phyloP scores from a whole-genome alignment of 2,888 invertebrate species.

The Linyphia triangularis region DNA sequence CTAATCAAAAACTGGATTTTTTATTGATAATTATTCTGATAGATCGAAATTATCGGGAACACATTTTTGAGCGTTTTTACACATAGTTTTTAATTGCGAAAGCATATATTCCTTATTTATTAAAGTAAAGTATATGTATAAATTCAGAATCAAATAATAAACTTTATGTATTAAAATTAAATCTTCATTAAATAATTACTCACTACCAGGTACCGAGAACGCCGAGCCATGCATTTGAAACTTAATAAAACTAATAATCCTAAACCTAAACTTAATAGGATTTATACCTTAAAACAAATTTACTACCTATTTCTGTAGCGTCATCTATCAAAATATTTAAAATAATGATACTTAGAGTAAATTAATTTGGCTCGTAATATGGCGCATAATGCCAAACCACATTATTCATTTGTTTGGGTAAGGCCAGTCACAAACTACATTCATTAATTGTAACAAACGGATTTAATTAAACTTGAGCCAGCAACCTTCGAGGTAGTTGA shows the following conservation, averaged over 20 bases:
- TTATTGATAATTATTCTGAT: too few relatives aligned
- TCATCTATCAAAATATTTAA: background rate
- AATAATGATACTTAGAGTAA: background rate
- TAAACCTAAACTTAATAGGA: background rate
- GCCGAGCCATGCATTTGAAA: too few relatives aligned
- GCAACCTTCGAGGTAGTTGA: background rate
- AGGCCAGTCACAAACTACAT: background rate
- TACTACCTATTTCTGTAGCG: background rate
- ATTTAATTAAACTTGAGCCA: background rate
- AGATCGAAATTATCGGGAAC: too few relatives aligned
- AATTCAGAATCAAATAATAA: too few relatives aligned
- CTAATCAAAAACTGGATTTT: too few relatives aligned
- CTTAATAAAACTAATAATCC: background rate
- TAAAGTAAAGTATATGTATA: too few relatives aligned
- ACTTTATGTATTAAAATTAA: too few relatives aligned
- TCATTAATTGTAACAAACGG: background rate
- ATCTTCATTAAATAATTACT: too few relatives aligned
- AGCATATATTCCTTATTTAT: too few relatives aligned
- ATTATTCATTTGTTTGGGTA: background rate
- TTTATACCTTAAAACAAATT: background rate
- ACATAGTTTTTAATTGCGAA: too few relatives aligned
- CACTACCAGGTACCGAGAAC: too few relatives aligned
- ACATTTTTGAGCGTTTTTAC: too few relatives aligned
- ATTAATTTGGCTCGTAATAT: background rate
- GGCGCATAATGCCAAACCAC: background rate